Conservation (phyloP, 2,888 invertebrate genomes). For the Cheilosia pagana region DNA sequence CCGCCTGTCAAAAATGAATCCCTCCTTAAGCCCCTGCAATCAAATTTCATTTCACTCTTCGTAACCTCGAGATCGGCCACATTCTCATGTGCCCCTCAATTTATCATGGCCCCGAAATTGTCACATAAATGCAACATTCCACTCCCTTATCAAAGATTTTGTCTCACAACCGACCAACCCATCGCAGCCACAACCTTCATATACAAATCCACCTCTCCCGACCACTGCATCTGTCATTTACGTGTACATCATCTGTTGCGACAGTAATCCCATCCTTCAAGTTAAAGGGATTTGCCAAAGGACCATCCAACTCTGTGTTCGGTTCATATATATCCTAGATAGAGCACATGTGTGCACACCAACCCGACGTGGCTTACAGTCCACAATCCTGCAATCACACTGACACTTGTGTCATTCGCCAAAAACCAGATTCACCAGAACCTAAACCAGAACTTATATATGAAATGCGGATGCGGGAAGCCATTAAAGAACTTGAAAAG, state of each 20-base stretch:
- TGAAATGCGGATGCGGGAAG: conserved; percentile 67
- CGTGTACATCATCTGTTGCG: conserved; percentile 55
- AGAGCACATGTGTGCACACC: background rate
- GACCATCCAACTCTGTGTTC: conserved; percentile 20
- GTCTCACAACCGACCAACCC: conserved; percentile 35
- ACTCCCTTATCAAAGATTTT: conserved; percentile 45
- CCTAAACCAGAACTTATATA: conserved; percentile 44
- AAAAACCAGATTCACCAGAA: conserved; percentile 12
- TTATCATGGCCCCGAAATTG: too few relatives aligned
- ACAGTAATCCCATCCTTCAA: conserved; percentile 51
- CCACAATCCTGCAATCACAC: conserved; percentile 1
- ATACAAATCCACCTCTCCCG: background rate
- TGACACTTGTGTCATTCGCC: conserved; percentile 31
- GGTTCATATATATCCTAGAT: conserved; percentile 22
- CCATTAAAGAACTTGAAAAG: conserved; percentile 61
- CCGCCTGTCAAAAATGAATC: too few relatives aligned
- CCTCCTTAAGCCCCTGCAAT: too few relatives aligned
- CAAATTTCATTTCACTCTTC: too few relatives aligned
- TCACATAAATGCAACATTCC: background rate
- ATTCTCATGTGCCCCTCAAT: too few relatives aligned
- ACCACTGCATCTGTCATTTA: conserved; percentile 43
- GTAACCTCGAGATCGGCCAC: too few relatives aligned
- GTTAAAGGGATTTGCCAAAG: conserved; percentile 49
- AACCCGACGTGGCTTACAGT: background rate
- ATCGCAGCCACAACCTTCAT: conserved; percentile 10